Percentiles rank a stretch among this genome's conserved stretches.
phyloP scores from a whole-genome alignment of 2,797 vertebrate species.

The Phoebastria nigripes region DNA sequence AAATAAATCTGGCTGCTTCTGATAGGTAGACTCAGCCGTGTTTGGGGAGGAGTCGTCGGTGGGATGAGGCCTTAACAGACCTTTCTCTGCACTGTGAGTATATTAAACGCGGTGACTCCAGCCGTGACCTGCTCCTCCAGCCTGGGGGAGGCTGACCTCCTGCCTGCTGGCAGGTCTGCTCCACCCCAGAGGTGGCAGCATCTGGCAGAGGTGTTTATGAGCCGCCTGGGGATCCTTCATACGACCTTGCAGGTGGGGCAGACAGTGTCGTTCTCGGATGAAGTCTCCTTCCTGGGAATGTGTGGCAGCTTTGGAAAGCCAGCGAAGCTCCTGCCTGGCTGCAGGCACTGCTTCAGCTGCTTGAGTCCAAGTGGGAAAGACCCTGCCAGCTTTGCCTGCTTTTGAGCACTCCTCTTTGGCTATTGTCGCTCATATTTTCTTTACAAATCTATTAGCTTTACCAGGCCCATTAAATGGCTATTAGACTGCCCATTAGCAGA shows the following conservation, averaged over 20 bases:
- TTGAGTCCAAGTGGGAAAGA: background rate
- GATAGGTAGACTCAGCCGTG: background rate
- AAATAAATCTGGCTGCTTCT: constrained; percentile 16
- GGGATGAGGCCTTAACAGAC: background rate
- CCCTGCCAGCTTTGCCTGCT: constrained; percentile 1
- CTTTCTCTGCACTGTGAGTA: background rate
- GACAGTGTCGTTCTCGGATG: background rate
- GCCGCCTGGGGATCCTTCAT: background rate
- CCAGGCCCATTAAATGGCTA: constrained; percentile 64
- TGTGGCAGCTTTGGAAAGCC: constrained; percentile 11
- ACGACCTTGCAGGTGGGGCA: background rate
- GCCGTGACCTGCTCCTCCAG: background rate
- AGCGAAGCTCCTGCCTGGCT: background rate
- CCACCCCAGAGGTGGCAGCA: background rate
- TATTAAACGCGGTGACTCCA: background rate
- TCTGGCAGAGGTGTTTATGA: background rate
- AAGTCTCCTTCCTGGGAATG: background rate
- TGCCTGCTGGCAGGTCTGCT: background rate
- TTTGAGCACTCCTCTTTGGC: constrained; percentile 37
- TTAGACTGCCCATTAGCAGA: constrained; percentile 71
- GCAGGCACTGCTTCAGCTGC: background rate
- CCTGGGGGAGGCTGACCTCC: background rate
- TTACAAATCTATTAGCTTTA: constrained; percentile 65
- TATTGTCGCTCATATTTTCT: constrained; percentile 68
- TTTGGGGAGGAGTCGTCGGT: background rate